Evolutionary conservation across 2,797 vertebrate species (phyloP).

Genomic region (Lagorchestes hirsutus): DNA sequence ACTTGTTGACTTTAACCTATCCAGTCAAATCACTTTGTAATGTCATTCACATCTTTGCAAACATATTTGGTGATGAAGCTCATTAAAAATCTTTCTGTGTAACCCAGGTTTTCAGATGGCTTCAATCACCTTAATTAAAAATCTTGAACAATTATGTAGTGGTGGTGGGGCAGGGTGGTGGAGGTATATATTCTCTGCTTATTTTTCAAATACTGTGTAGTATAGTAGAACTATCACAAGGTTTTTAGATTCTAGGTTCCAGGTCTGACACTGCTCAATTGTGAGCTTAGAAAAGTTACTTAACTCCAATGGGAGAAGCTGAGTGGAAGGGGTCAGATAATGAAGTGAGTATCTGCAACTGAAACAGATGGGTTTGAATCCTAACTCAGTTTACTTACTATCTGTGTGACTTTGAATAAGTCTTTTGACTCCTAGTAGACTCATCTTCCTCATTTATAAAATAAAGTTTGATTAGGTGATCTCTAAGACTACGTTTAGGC

Average conservation of each 20-base stretch:
- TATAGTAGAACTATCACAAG: background rate
- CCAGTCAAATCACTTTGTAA: background rate
- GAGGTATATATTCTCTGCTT: background rate
- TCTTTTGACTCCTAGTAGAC: background rate
- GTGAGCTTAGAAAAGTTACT: background rate
- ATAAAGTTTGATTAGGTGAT: background rate
- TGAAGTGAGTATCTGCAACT: background rate
- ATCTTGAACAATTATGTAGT: background rate
- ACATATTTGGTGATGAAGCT: constrained; percentile 2
- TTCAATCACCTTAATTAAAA: background rate
- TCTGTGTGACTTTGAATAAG: background rate
- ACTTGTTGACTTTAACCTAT: background rate
- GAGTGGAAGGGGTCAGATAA: background rate
- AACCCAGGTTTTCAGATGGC: background rate
- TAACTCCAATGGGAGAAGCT: background rate
- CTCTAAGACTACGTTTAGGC: background rate
- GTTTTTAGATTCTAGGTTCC: background rate
- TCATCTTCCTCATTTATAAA: background rate
- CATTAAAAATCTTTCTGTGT: background rate
- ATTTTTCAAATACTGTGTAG: background rate
- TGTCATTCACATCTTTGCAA: background rate
- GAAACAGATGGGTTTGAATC: background rate
- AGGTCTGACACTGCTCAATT: background rate
- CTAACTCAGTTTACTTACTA: background rate
- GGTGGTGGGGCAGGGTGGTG: background rate